Conservation (phyloP, 30 jellyfish, hydroid and myxozoan genomes). For the Cassiopea andromeda region DNA sequence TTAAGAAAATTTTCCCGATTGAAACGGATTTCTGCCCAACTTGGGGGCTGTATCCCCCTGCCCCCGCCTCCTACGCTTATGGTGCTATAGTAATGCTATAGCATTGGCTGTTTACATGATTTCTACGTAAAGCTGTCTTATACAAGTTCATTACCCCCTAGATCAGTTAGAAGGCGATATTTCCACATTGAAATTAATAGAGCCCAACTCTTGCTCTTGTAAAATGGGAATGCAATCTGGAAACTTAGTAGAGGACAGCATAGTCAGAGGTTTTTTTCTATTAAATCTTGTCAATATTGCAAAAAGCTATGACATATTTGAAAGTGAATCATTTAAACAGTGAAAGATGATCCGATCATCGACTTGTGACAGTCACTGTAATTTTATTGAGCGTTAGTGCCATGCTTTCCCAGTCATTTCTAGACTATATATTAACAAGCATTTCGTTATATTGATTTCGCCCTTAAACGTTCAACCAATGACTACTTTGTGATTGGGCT, state of each 20-base stretch:
- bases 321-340: not conserved
- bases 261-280: not conserved
- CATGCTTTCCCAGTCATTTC: not conserved
- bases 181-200: not conserved
- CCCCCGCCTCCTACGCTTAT: too few relatives aligned
- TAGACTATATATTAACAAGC: not conserved
- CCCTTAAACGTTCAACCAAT: not conserved
- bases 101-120: too few relatives aligned
- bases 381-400: constrained; percentile 7
- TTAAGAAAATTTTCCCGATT: too few relatives aligned
- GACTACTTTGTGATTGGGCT: constrained; percentile 3
- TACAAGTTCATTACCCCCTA: not conserved
- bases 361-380: not conserved
- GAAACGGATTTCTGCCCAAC: too few relatives aligned
- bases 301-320: not conserved
- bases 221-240: not conserved
- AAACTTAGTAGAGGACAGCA: not conserved
- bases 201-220: not conserved
- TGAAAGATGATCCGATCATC: constrained; percentile 19
- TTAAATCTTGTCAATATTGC: not conserved
- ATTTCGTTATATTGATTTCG: constrained; percentile 3
- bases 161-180: not conserved
- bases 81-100: too few relatives aligned
- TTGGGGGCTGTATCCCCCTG: too few relatives aligned
- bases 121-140: not conserved